A percentile compares a stretch with the other conserved stretches of the same genome.
These are phyloP conservation scores for Dasysyrphus tricinctus DNA, from an alignment of 2,888 invertebrate species.

Conservation along the genomic window DNA sequence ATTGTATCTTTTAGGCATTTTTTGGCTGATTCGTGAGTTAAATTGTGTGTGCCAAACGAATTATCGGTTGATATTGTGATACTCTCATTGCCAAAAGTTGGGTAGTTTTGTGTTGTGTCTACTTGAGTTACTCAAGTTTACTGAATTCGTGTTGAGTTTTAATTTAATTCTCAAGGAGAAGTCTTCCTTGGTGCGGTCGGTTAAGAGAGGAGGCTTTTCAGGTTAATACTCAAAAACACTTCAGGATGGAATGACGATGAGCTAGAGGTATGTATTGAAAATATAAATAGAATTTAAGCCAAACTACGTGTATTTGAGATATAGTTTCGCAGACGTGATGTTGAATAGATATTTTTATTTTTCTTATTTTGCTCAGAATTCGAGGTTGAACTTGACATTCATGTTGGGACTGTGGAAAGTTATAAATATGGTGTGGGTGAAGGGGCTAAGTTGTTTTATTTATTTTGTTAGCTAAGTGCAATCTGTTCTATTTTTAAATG, in stretches of 20 bases:
- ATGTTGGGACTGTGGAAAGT: neutral
- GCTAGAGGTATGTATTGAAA: constrained; percentile 37
- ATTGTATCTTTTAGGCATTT: constrained; percentile 6
- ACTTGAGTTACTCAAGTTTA: constrained; percentile 3
- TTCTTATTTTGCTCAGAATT: neutral
- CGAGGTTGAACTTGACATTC: constrained; percentile 63
- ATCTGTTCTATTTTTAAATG: neutral
- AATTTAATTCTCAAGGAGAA: constrained; percentile 49
- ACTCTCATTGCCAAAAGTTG: neutral
- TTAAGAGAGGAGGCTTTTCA: constrained; percentile 6
- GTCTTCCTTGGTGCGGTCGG: constrained; percentile 37
- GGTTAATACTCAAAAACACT: constrained; percentile 3
- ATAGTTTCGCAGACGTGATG: constrained; percentile 28
- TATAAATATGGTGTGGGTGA: neutral
- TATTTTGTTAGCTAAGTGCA: neutral
- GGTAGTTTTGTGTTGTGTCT: neutral
- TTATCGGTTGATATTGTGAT: constrained; percentile 18
- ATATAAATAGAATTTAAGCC: neutral
- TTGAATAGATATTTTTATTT: constrained; percentile 13
- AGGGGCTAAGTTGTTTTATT: neutral
- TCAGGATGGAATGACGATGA: constrained; percentile 39
- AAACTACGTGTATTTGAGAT: neutral
- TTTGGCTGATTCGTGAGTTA: constrained; percentile 17
- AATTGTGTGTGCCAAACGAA: constrained; percentile 33
- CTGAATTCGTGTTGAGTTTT: constrained; percentile 55